A percentile compares a stretch with the other conserved stretches of the same genome.
These are phyloP conservation scores for Sarcophaga variegata DNA, from an alignment of 2,888 invertebrate species.

Conservation along the genomic window DNA sequence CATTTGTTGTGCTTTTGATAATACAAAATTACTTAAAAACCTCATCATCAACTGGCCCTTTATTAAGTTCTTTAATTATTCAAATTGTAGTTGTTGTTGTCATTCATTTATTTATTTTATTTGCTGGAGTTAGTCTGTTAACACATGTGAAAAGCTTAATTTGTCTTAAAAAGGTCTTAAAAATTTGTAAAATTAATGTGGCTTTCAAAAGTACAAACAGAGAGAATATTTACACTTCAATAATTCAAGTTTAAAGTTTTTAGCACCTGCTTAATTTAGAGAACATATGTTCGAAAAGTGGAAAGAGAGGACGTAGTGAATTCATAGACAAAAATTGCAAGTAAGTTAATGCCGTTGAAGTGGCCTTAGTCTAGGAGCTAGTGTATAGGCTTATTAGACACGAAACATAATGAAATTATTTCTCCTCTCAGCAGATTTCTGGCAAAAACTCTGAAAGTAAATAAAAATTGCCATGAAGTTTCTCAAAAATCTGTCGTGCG, in stretches of 20 bases:
- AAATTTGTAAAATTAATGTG: conserved; percentile 21
- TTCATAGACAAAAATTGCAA: too few species aligned
- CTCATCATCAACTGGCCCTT: background rate
- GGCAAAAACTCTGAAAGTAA: too few species aligned
- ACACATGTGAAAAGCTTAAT: conserved; percentile 14
- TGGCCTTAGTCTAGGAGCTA: too few species aligned
- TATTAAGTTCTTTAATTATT: conserved; percentile 14
- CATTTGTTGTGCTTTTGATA: too few species aligned
- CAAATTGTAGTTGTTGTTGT: background rate
- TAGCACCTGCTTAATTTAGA: conserved; percentile 15
- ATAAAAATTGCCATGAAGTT: too few species aligned
- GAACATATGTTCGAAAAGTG: too few species aligned
- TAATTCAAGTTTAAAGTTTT: conserved; percentile 23
- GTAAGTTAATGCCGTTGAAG: too few species aligned
- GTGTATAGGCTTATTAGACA: too few species aligned
- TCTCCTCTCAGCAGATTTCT: too few species aligned
- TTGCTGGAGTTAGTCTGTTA: background rate
- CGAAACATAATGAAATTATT: too few species aligned
- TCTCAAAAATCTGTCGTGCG: too few species aligned
- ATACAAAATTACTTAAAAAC: background rate
- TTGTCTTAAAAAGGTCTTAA: conserved; percentile 29
- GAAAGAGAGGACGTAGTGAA: too few species aligned
- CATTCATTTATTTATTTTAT: conserved; percentile 17
- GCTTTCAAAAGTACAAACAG: conserved; percentile 47
- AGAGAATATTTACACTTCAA: conserved; percentile 47